Evolutionary conservation across 2,797 vertebrate genomes (phyloP).

Genomic region (Vipera latastei): DNA sequence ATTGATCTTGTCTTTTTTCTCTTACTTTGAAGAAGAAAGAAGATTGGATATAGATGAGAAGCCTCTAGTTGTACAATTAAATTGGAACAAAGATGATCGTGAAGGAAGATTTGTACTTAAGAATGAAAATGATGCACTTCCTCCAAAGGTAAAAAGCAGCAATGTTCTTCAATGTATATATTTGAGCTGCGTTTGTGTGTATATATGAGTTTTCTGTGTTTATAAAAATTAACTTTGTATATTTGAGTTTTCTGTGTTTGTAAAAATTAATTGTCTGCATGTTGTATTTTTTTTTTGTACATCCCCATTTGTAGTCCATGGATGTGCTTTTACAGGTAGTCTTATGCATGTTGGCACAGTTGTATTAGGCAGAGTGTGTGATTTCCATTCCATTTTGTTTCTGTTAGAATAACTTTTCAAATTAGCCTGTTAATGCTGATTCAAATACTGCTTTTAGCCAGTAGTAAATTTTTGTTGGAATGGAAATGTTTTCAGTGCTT

Average conservation of each 20-base stretch:
- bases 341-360: neutral
- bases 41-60: constrained; percentile 97
- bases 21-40: constrained; percentile 90
- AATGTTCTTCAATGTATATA: neutral
- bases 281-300: neutral
- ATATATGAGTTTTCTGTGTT: neutral
- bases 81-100: constrained; percentile 98
- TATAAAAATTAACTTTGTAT: neutral
- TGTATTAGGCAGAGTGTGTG: neutral
- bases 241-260: neutral
- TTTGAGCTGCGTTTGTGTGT: neutral
- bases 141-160: constrained; percentile 80
- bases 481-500: neutral
- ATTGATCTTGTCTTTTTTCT: constrained; percentile 24
- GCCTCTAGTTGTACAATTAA: constrained; percentile 94
- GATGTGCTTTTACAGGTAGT: neutral
- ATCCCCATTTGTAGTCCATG: neutral
- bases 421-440: neutral
- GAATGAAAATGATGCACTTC: constrained; percentile 92
- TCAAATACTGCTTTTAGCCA: neutral
- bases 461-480: neutral
- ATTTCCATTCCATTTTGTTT: neutral
- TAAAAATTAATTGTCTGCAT: neutral
- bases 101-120: constrained; percentile 97
- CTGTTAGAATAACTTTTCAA: neutral